These are phyloP conservation scores for Callaeas wilsoni DNA, from an alignment of 2,113 vertebrate species.

Conservation along the genomic window DNA sequence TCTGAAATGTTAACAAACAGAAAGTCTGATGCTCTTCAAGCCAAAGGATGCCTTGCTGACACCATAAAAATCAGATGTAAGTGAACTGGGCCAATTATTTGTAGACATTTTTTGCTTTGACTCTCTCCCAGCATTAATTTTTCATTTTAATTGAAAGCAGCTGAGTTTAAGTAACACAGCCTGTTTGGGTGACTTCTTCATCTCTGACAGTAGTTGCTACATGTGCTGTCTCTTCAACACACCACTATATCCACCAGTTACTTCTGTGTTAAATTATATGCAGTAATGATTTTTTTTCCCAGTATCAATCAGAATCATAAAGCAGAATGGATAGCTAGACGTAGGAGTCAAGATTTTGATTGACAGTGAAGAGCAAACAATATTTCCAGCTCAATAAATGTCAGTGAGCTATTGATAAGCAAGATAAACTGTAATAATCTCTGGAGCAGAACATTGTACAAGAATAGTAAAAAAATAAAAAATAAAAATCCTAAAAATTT, in stretches of 20 bases:
- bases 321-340: slow-evolving; percentile 15
- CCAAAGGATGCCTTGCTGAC: neutral
- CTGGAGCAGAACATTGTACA: neutral
- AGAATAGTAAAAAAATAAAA: neutral
- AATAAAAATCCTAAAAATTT: neutral
- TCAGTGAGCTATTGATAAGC: slow-evolving; percentile 53
- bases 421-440: slow-evolving; percentile 56
- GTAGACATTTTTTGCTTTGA: neutral
- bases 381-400: slow-evolving; percentile 59
- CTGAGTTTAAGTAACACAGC: neutral
- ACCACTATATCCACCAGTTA: neutral
- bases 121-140: neutral
- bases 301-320: slow-evolving; percentile 12
- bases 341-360: slow-evolving; percentile 45
- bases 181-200: neutral
- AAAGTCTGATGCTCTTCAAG: neutral
- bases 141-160: neutral
- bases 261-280: neutral
- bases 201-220: neutral
- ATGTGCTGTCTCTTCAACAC: neutral
- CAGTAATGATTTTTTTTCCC: slow-evolving; percentile 6
- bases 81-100: neutral
- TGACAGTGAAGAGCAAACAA: slow-evolving; percentile 53
- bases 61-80: neutral
- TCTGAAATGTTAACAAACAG: neutral